Percentiles rank a stretch among this genome's conserved stretches.
Conservation (phyloP, 2,113 vertebrate genomes). For the Dasyornis broadbenti region DNA sequence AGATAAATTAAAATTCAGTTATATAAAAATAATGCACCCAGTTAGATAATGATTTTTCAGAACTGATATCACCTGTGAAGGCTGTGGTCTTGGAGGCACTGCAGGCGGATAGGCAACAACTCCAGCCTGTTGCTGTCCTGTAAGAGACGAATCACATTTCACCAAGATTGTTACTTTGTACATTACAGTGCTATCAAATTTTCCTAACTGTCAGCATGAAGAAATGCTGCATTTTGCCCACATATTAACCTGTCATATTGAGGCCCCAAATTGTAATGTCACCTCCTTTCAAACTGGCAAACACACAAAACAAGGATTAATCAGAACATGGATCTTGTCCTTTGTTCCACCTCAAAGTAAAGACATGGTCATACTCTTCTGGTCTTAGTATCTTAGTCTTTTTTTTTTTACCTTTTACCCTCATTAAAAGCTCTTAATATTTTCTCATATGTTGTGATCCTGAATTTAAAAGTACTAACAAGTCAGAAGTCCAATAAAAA, state of each 20-base stretch:
- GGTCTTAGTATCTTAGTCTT: background rate
- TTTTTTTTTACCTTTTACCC: background rate
- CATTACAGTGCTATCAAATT: background rate
- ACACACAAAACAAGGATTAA: background rate
- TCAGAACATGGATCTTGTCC: background rate
- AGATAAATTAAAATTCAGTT: background rate
- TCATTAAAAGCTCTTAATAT: background rate
- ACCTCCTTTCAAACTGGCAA: background rate
- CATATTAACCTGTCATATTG: background rate
- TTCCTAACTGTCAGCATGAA: background rate
- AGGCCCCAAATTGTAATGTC: background rate
- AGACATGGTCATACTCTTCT: background rate
- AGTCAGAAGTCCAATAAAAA: background rate
- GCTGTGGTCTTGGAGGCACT: slow-evolving; percentile 93
- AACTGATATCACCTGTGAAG: slow-evolving; percentile 82
- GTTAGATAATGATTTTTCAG: background rate
- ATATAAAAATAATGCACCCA: background rate
- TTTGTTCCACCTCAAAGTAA: background rate
- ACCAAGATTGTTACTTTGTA: background rate
- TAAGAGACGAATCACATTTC: background rate
- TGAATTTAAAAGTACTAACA: background rate
- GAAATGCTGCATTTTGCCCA: background rate
- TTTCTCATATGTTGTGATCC: background rate
- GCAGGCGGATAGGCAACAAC: slow-evolving; percentile 90
- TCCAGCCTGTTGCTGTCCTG: slow-evolving; percentile 83